Base-by-base conservation (phyloP, 2,888 invertebrate species). In the Lithophane leautieri region DNA sequence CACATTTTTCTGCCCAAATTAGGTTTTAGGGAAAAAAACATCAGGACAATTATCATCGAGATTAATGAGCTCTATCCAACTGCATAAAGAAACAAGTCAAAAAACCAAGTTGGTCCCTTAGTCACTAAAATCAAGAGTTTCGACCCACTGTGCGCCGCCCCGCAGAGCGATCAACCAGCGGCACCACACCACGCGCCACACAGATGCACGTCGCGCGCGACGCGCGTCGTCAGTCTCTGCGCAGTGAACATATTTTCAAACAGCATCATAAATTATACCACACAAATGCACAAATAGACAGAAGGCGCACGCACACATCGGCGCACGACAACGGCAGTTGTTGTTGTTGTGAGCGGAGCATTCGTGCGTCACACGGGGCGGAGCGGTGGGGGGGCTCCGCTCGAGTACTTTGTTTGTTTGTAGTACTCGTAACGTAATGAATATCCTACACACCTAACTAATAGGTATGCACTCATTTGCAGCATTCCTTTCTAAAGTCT, bases 181-280 rank as follows among this genome's bases (percentile, higher is more conserved):
- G 40, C n/a, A n/a, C n/a, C n/a, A n/a, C n/a, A 19, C 16, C 2
- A 9, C 14, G 50, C 56, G 61, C 54, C 44, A 42, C 60, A 12
- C 68, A 25, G 68, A 50, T 71, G 42, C 52, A 16, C 12, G 14
- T 8, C 28, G 42, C 28, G 28, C 47, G 9, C 28, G 42, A 19
- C 25, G 8, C 58, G 34, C 50, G 42, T 16, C 42, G 40, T n/a
- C 56, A 16, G 16, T 50, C 50, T n/a, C 28, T 40, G 62, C 66
- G 73, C 44, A 44, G 68, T 77, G 73, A 86, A 86, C 84, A 84
- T 86, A 84, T 78, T 83, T 80, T 77, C 28, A 69, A 83, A 72
- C 62, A 42, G 69, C 68, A 61, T 63, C 42, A 40, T 86, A 74
- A 81, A 73, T 75, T 34, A 74, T 73, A 70, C 44, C 70, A 72